These are phyloP conservation scores for Rhamphomyia laevipes DNA, from an alignment of 2,888 invertebrate species.

Conservation along the genomic window DNA sequence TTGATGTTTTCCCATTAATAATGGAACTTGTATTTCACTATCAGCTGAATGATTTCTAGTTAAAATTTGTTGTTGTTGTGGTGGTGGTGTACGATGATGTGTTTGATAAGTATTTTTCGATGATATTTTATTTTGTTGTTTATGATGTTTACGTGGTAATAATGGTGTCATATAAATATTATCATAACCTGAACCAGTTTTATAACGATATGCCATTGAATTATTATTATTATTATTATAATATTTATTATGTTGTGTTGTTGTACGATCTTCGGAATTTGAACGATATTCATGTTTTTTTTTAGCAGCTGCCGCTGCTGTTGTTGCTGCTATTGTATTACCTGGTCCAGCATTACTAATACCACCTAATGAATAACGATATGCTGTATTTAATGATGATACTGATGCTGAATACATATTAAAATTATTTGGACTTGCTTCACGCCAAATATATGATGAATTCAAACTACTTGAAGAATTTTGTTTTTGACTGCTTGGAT, in stretches of 20 bases:
- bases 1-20: slow-evolving; percentile 11
- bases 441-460: slow-evolving; percentile 39
- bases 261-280: slow-evolving; percentile 14
- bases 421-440: slow-evolving; percentile 38
- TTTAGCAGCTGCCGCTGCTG: no score
- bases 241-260: background rate
- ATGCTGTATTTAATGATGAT: slow-evolving; percentile 31
- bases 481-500: slow-evolving; percentile 20
- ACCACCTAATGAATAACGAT: slow-evolving; percentile 25
- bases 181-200: slow-evolving; percentile 36
- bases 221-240: background rate
- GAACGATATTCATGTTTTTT: slow-evolving; percentile 11
- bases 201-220: slow-evolving; percentile 21
- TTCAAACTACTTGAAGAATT: slow-evolving; percentile 35
- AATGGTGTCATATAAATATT: slow-evolving; percentile 36
- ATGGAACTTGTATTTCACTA: slow-evolving; percentile 13
- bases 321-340: background rate
- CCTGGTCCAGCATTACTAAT: slow-evolving; percentile 2
- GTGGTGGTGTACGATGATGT: slow-evolving; percentile 16
- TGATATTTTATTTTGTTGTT: slow-evolving; percentile 24
- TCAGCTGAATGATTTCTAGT: slow-evolving; percentile 21
- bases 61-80: slow-evolving; percentile 4
- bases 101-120: slow-evolving; percentile 18
- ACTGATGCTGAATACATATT: slow-evolving; percentile 37
- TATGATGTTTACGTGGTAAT: slow-evolving; percentile 28